Evolutionary conservation across 2,797 vertebrate species (phyloP), one percentile per base, ranked within the genome.

Genomic region (Botia almorhae): DNA sequence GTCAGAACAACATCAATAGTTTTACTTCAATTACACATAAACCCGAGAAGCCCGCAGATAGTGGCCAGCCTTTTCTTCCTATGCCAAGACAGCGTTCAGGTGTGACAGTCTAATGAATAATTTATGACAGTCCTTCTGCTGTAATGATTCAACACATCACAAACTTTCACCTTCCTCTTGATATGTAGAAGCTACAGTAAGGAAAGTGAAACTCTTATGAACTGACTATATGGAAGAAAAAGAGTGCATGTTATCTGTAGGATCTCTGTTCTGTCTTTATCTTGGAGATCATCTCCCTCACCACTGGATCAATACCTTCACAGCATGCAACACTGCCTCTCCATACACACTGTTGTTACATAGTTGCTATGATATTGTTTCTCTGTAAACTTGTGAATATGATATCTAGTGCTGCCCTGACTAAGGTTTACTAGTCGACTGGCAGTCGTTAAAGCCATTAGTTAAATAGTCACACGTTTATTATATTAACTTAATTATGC

Each of bases 21-120:
- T 56, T 51, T 82, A 56, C 77, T 69, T 58, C 55, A 65, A 74
- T 69, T 65, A 78, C 72, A 72, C 39, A 72, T 78, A 81, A 55
- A 56, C 61, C 46, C 48, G 58, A 70, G 55, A 79, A 19, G 10
- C 56, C 10, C 19, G 69, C 36, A 82, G 73, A 58, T 50, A 78
- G 74, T 53, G 48, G 29, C 64, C 51, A 39, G 69, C 55, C 29
- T 48, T 61, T n/a, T 17, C 64, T n/a, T 69, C 56, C 58, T 29
- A 29, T 53, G 65, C 56, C 56, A 74, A 85, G 64, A 76, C 48
- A 10, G 48, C 68, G 74, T 64, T 81, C 76, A 81, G 82, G 82
- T 83, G 80, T 48, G 26, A 80, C 51, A 82, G 55, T 63, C 14
- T 53, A 43, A 43, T 85, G 77, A 85, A 85, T 83, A 80, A 85